Evolutionary conservation across 2,113 vertebrate species (phyloP).

Genomic region (Protobothrops flavoviridis): DNA sequence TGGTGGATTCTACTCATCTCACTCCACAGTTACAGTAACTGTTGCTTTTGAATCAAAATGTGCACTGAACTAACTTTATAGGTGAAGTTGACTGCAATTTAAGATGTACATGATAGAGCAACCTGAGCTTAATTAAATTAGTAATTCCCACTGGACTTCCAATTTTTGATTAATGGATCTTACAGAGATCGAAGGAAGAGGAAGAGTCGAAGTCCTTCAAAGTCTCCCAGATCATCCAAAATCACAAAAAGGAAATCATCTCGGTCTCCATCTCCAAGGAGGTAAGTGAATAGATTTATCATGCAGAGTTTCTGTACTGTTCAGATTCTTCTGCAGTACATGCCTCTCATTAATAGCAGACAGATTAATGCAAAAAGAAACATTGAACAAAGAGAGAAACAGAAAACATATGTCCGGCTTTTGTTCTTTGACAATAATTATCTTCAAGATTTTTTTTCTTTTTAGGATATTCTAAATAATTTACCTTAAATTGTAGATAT

Average conservation of each 20-base stretch:
- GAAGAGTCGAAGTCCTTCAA: slow-evolving; percentile 82
- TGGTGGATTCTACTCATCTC: no score
- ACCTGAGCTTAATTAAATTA: not conserved
- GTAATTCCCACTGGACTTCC: not conserved
- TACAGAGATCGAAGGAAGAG: slow-evolving; percentile 80
- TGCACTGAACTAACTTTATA: not conserved
- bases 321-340: not conserved
- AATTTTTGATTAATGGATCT: slow-evolving; percentile 37
- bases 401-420: not conserved
- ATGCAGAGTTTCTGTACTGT: not conserved
- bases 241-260: slow-evolving; percentile 80
- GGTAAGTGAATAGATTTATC: slow-evolving; percentile 61
- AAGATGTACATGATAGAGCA: not conserved
- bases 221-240: slow-evolving; percentile 81
- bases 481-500: not conserved
- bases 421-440: not conserved
- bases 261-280: slow-evolving; percentile 83
- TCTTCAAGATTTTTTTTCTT: not conserved
- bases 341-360: not conserved
- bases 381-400: not conserved
- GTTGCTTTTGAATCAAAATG: not conserved
- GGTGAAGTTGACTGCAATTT: not conserved
- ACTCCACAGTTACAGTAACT: not conserved
- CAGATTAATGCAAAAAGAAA: not conserved
- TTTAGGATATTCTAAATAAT: not conserved